These are phyloP conservation scores for Epinephelus coioides DNA, from an alignment of 2,797 vertebrate species.

Conservation along the genomic window DNA sequence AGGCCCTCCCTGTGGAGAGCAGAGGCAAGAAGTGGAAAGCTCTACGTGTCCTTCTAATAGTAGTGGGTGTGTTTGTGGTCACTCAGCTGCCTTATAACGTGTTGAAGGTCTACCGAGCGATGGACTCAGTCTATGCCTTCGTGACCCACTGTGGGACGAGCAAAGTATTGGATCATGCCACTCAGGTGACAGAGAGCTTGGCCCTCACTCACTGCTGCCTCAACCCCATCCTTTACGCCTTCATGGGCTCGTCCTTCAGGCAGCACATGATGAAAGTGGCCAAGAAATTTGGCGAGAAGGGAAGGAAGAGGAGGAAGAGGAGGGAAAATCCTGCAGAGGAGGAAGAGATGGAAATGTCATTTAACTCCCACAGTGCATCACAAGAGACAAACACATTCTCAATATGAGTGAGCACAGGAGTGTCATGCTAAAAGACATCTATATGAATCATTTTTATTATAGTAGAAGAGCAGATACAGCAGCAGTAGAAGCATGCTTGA, in stretches of 20 bases:
- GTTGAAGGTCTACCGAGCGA: slow-evolving; percentile 88
- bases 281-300: slow-evolving; percentile 82
- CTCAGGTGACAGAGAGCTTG: slow-evolving; percentile 90
- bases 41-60: slow-evolving; percentile 88
- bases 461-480: neutral
- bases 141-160: slow-evolving; percentile 89
- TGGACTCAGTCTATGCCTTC: slow-evolving; percentile 89
- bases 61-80: slow-evolving; percentile 89
- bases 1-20: slow-evolving; percentile 80
- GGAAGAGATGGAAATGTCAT: slow-evolving; percentile 77
- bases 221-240: slow-evolving; percentile 93
- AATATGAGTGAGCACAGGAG: slow-evolving; percentile 57
- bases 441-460: neutral
- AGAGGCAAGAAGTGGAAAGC: slow-evolving; percentile 85
- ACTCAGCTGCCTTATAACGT: slow-evolving; percentile 94
- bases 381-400: slow-evolving; percentile 84
- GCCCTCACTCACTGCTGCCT: slow-evolving; percentile 93
- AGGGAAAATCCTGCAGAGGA: slow-evolving; percentile 48
- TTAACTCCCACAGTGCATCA: slow-evolving; percentile 74
- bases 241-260: slow-evolving; percentile 91
- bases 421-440: too few relatives aligned
- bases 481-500: neutral
- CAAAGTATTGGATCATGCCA: slow-evolving; percentile 88
- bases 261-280: slow-evolving; percentile 86
- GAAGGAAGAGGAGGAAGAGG: slow-evolving; percentile 49